Conservation (phyloP, 92 coral and sea anemone genomes). For the Epizoanthus rinbou region DNA sequence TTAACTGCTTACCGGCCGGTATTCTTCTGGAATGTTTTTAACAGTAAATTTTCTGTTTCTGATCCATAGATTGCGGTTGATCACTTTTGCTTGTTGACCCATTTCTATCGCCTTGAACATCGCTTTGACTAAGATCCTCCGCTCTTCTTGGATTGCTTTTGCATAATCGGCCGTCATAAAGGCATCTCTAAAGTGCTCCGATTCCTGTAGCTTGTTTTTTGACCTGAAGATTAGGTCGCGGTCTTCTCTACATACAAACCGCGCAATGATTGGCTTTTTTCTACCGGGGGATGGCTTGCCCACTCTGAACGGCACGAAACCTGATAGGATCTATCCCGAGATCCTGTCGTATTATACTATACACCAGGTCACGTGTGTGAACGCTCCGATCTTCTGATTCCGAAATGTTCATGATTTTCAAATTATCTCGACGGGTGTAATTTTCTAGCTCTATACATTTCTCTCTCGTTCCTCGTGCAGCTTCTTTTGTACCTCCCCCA, state of each 20-base stretch:
- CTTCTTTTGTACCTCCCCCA: no score
- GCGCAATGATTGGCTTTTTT: no score
- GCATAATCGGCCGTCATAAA: constrained; percentile 4
- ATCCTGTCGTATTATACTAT: no score
- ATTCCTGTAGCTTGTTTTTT: constrained; percentile 2
- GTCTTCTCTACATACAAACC: neutral
- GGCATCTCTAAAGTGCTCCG: neutral
- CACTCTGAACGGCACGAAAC: no score
- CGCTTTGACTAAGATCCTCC: neutral
- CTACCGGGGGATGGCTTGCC: no score
- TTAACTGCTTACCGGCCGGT: neutral
- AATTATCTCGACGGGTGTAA: no score
- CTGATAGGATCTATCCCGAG: no score
- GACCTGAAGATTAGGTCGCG: neutral
- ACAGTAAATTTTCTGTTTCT: neutral
- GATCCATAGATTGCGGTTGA: neutral
- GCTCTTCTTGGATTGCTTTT: neutral
- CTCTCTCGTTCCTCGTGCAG: no score
- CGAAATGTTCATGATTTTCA: no score
- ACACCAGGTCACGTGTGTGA: no score
- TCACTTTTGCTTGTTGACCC: constrained; percentile 1
- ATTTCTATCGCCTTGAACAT: neutral
- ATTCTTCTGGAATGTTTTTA: neutral
- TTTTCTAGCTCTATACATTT: no score
- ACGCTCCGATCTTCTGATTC: no score